Evolutionary conservation across 2,888 invertebrate species (phyloP).

Genomic region (Vanessa cardui): DNA sequence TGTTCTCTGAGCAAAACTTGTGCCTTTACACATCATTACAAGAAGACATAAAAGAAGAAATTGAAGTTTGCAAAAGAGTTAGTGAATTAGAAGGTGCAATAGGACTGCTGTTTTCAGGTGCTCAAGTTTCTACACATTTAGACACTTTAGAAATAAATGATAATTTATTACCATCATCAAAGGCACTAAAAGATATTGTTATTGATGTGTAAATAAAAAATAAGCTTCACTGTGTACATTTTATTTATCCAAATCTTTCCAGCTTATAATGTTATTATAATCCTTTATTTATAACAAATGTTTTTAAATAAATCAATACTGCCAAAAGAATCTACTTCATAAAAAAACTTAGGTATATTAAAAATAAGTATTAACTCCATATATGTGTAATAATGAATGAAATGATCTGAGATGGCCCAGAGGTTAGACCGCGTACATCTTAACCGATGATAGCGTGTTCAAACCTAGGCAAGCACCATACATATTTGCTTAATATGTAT

Average conservation of each 20-base stretch:
- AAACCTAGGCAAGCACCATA: no score
- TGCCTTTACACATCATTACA: conserved; percentile 84
- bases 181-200: conserved; percentile 82
- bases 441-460: no score
- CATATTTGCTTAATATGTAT: no score
- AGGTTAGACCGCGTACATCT: no score
- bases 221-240: background rate
- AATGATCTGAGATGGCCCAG: no score
- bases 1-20: conserved; percentile 84
- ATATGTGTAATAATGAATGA: no score
- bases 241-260: background rate
- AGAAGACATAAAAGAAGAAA: conserved; percentile 85
- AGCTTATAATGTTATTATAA: background rate
- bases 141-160: conserved; percentile 62
- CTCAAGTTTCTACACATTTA: conserved; percentile 73
- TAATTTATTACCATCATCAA: conserved; percentile 62
- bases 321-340: no score
- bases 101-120: conserved; percentile 85
- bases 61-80: conserved; percentile 84
- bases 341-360: no score
- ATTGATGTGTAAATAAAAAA: conserved; percentile 69
- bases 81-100: conserved; percentile 87
- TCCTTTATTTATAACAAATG: no score
- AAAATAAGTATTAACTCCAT: no score
- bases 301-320: no score